Evolutionary conservation across 2,113 vertebrate species (phyloP).

Genomic region (Tonatia bakeri): DNA sequence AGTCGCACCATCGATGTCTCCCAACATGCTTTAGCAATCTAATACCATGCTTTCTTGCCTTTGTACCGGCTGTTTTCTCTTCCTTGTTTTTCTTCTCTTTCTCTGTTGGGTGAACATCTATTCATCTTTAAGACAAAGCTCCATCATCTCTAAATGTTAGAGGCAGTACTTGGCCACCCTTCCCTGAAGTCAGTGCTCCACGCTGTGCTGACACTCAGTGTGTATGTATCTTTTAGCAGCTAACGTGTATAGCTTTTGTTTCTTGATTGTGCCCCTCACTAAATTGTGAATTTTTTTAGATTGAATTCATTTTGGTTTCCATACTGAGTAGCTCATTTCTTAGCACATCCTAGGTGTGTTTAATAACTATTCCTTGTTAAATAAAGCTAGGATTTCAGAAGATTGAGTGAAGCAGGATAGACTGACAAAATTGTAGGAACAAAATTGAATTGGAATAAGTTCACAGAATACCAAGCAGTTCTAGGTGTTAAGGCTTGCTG

Average conservation of each 20-base stretch:
- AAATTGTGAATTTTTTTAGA: not conserved
- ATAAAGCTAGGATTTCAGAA: not conserved
- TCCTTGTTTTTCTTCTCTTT: not conserved
- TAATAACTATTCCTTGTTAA: not conserved
- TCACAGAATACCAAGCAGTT: not conserved
- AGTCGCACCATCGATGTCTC: not conserved
- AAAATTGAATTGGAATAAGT: not conserved
- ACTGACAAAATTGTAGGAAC: not conserved
- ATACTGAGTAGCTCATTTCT: not conserved
- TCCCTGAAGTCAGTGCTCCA: not conserved
- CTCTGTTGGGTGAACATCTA: not conserved
- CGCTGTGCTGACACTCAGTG: no score
- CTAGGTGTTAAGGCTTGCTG: not conserved
- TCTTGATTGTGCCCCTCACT: not conserved
- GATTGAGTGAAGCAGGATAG: not conserved
- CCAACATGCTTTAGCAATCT: not conserved
- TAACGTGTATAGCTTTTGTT: not conserved
- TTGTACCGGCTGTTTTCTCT: rapidly evolving
- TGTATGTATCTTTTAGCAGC: not conserved
- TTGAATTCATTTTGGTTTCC: not conserved
- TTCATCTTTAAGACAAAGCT: not conserved
- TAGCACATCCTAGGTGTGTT: not conserved
- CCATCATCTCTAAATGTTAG: not conserved
- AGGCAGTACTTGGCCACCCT: not conserved
- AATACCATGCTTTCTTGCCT: not conserved